A percentile compares a stretch with the other conserved stretches of the same genome.
Evolutionary conservation across 2,888 invertebrate species (phyloP).

Genomic region (Sminthurinus aureus): DNA sequence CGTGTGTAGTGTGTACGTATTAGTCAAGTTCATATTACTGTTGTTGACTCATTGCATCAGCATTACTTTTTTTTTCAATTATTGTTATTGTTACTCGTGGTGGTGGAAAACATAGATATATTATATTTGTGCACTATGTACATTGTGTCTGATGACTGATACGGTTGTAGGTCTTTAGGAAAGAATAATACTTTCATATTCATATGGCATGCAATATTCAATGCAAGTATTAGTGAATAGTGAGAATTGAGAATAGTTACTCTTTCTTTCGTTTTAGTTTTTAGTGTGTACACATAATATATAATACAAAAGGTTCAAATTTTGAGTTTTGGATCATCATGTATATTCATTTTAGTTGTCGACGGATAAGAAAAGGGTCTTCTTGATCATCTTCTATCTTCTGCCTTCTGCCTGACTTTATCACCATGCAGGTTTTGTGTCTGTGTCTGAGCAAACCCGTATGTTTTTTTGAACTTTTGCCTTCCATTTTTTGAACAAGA

Average conservation of each 20-base stretch:
- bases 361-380: slow-evolving; percentile 18
- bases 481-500: no score
- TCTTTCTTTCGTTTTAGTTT: background rate
- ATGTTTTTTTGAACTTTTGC: background rate
- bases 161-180: background rate
- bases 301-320: no score
- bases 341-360: background rate
- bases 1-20: background rate
- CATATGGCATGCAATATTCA: slow-evolving; percentile 35
- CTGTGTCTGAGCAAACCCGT: background rate
- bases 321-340: background rate
- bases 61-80: slow-evolving; percentile 27
- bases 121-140: background rate
- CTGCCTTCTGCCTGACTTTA: background rate
- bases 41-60: slow-evolving; percentile 33
- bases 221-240: background rate
- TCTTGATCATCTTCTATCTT: slow-evolving; percentile 7
- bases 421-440: no score
- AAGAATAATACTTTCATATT: slow-evolving; percentile 25
- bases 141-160: no score
- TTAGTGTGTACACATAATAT: background rate
- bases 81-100: slow-evolving; percentile 30
- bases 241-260: background rate
- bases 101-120: background rate
- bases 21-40: background rate